Evolutionary conservation across 2,888 invertebrate species (phyloP).

Genomic region (Andricus curvator): DNA sequence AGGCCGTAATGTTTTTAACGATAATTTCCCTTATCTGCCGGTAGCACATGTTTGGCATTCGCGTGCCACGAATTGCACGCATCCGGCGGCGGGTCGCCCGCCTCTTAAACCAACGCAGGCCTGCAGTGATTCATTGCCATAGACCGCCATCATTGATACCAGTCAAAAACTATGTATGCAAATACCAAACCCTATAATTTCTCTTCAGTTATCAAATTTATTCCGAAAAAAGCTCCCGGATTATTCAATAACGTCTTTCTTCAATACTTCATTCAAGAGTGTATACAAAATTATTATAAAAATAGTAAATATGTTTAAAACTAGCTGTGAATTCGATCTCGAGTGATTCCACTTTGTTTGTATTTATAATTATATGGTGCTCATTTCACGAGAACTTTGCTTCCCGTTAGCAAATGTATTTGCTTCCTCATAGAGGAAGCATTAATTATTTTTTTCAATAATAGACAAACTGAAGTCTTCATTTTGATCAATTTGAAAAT

Average conservation of each 20-base stretch:
- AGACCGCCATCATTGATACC: constrained; percentile 31
- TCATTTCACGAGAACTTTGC: no score
- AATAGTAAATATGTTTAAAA: no score
- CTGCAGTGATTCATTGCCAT: constrained; percentile 35
- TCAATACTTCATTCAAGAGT: no score
- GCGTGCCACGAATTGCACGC: constrained; percentile 70
- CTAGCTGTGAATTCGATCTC: no score
- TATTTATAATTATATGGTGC: no score
- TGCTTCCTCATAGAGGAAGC: no score
- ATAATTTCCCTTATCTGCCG: constrained; percentile 73
- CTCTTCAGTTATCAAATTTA: constrained; percentile 8
- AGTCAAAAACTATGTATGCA: constrained; percentile 26
- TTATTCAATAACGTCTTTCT: neutral
- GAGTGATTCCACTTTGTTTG: no score
- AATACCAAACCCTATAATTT: constrained; percentile 14
- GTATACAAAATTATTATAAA: no score
- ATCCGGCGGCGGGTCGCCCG: constrained; percentile 62
- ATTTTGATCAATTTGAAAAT: no score
- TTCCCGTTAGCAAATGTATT: no score
- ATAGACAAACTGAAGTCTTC: no score
- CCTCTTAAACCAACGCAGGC: constrained; percentile 27
- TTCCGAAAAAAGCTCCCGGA: neutral
- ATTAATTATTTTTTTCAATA: no score
- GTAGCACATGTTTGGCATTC: constrained; percentile 72
- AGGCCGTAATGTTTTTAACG: constrained; percentile 65